Percentiles rank a stretch among this genome's conserved stretches.
phyloP scores from a whole-genome alignment of 2,888 invertebrate genomes.

The Himalopsyche japonica region DNA sequence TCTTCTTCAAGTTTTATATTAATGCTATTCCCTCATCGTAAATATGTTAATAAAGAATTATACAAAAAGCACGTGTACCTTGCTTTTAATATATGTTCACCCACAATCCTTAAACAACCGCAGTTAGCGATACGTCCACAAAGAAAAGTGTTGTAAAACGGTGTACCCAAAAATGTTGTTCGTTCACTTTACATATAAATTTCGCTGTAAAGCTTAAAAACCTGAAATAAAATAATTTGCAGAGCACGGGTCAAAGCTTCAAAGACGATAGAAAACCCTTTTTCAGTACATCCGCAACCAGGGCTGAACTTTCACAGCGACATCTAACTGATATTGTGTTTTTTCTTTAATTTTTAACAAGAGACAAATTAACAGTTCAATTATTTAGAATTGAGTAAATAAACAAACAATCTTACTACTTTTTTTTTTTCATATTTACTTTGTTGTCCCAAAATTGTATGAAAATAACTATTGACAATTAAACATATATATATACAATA shows the following conservation, averaged over 20 bases:
- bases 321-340: background rate
- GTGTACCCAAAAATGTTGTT: background rate
- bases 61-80: no score
- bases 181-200: background rate
- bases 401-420: no score
- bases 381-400: no score
- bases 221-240: constrained; percentile 10
- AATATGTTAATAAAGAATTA: no score
- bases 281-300: background rate
- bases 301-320: background rate
- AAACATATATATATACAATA: no score
- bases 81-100: background rate
- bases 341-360: no score
- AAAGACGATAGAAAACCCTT: background rate
- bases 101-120: background rate
- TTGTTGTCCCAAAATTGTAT: no score
- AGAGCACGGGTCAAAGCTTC: background rate
- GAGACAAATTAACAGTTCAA: no score
- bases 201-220: constrained; percentile 4
- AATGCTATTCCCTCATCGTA: no score
- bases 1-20: no score
- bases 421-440: no score
- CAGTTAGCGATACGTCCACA: background rate
- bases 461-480: no score
- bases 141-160: background rate